These are phyloP conservation scores for Platycnemis pennipes DNA, from an alignment of 2,888 invertebrate species.

Conservation along the genomic window DNA sequence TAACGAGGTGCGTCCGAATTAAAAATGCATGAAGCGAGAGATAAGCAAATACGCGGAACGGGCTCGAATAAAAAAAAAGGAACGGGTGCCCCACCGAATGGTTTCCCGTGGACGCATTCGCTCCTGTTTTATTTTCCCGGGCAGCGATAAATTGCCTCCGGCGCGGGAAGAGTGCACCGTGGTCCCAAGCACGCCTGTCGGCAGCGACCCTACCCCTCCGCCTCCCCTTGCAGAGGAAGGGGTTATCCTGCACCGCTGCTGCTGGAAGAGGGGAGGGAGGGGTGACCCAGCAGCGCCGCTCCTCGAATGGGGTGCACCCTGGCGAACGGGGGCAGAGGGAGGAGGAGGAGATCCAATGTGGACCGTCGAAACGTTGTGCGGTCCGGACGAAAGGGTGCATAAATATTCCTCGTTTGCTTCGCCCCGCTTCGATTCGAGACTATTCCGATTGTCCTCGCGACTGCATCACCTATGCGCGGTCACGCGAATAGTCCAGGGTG, in stretches of 20 bases:
- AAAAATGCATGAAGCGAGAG: slow-evolving; percentile 11
- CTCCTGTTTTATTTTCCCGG: slow-evolving; percentile 14
- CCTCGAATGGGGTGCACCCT: background rate
- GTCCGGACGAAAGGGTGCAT: too few relatives aligned
- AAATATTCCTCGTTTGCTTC: too few relatives aligned
- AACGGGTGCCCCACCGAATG: background rate
- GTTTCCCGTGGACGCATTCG: background rate
- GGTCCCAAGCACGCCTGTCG: too few relatives aligned
- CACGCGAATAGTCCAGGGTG: too few relatives aligned
- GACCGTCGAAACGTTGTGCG: too few relatives aligned
- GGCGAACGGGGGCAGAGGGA: background rate
- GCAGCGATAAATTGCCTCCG: background rate
- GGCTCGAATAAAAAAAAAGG: slow-evolving; percentile 20
- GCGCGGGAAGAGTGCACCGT: background rate
- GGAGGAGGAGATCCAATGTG: background rate
- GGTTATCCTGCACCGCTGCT: too few relatives aligned
- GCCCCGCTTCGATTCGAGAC: too few relatives aligned
- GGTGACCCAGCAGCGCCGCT: too few relatives aligned
- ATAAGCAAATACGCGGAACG: background rate
- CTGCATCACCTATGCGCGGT: too few relatives aligned
- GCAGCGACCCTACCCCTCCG: background rate
- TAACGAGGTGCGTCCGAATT: slow-evolving; percentile 12
- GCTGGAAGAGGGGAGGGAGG: background rate
- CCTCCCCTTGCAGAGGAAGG: background rate
- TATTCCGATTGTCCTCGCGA: too few relatives aligned